These are phyloP conservation scores for Murina feae DNA, from an alignment of 2,113 vertebrate genomes.

Conservation along the genomic window DNA sequence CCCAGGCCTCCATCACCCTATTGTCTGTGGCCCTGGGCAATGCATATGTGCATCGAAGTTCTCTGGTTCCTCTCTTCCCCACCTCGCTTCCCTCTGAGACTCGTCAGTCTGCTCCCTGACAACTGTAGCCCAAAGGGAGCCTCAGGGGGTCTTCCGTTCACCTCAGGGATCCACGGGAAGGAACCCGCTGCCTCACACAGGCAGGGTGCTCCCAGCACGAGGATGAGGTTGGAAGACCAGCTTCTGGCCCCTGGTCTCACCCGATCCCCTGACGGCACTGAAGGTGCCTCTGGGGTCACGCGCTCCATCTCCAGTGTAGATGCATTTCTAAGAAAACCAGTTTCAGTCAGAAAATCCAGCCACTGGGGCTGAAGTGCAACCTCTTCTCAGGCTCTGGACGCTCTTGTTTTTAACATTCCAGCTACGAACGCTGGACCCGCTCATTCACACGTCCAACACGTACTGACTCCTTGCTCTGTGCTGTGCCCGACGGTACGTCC, in stretches of 20 bases:
- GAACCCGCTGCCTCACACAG: no score
- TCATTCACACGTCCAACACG: background rate
- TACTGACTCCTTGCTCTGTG: background rate
- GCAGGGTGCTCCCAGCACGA: accelerated
- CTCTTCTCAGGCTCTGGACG: background rate
- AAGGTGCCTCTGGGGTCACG: accelerated
- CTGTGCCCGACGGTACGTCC: accelerated
- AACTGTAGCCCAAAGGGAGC: background rate
- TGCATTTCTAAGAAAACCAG: background rate
- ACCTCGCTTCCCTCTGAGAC: no score
- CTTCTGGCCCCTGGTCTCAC: background rate
- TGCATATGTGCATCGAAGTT: no score
- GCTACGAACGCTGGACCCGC: background rate
- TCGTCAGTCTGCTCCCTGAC: no score
- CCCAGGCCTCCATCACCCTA: no score
- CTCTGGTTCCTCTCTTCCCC: no score
- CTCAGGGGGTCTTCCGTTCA: background rate
- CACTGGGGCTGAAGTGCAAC: background rate
- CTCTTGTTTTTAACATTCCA: background rate
- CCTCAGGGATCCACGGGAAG: no score
- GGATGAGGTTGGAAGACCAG: no score
- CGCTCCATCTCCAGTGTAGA: accelerated
- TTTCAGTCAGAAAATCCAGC: background rate
- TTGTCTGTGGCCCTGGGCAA: no score
- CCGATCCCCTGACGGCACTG: accelerated